Conservation (phyloP, 2,888 invertebrate species). For the Achlya flavicornis region DNA sequence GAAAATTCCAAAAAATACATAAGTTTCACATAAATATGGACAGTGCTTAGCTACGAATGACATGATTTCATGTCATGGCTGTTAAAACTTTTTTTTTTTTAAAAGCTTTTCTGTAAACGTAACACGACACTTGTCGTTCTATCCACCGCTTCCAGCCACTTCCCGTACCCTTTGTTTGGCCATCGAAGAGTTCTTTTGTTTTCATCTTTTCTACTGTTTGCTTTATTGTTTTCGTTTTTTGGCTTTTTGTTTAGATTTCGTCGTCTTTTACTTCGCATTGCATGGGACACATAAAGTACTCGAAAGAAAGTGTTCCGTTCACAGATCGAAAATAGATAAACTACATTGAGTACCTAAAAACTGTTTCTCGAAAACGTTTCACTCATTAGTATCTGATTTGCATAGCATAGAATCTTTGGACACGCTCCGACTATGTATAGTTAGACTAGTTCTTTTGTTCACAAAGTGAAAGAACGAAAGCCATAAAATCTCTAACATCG, state of each 20-base stretch:
- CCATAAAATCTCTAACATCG: not conserved
- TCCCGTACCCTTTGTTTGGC: constrained; percentile 2
- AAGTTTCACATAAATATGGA: too few species aligned
- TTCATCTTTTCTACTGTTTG: not conserved
- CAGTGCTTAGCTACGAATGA: not conserved
- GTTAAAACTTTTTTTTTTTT: not conserved
- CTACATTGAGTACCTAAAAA: not conserved
- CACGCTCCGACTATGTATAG: not conserved
- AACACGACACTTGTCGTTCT: constrained; percentile 1
- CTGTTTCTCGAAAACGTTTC: not conserved
- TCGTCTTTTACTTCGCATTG: not conserved
- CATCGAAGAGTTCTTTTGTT: constrained; percentile 6
- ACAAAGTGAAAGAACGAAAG: constrained; percentile 5
- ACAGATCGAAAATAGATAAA: not conserved
- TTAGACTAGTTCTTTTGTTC: constrained; percentile 4
- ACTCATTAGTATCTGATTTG: not conserved
- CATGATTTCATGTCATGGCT: not conserved
- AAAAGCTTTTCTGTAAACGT: not conserved
- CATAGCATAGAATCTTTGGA: not conserved
- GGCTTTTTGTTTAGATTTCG: not conserved
- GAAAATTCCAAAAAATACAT: not conserved
- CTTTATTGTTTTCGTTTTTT: not conserved
- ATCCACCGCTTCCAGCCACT: constrained; percentile 5
- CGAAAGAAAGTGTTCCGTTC: not conserved
- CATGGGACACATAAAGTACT: not conserved